Evolutionary conservation across 1,140 invertebrate genomes (phyloP), one percentile per base, ranked within the genome.

Genomic region (Schlechtendalia chinensis): DNA sequence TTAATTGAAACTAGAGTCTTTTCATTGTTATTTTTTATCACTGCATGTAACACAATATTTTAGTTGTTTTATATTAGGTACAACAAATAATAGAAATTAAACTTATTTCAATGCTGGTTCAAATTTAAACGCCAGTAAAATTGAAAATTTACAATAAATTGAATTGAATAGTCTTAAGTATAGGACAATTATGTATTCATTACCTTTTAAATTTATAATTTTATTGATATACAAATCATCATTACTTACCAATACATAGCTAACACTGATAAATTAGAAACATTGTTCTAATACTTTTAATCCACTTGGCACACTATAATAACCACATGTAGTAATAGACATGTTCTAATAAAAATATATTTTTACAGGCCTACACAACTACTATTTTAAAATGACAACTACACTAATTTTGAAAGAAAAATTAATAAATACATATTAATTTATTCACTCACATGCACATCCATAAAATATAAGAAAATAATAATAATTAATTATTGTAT

Each of bases 211-310:
- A 4, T 50, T 50, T 50, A 1, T 50, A 50, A 50, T 24, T 32
- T 12, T 69, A 69, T 22, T 69, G 45, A 22, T 39, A 5, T 19
- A 27, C 45, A 50, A 24, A 65, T 65, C 24, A 69, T 69, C 19
- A 69, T 50, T 69, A 69, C 67, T 50, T 50, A 69, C 45, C 45
- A 69, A 69, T 69, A 6, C 67, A 69, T 27, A 69, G 45, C 45
- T 50, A 69, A 69, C 16, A 69, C 50, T 69, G 3, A 39, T 69
- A 50, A 50, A 50, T 69, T 50, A 69, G 6, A 69, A 69, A 69
- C 14, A 50, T 50, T 69, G 22, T 50, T 69, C 3, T 50, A 69
- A 50, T 6, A 24, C 24, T 50, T n/a, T 47, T 24, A 50, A 69
- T 27, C 67, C 39, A 69, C 16, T 50, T 69, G 22, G 16, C 19